Conservation (phyloP, 1,140 invertebrate species). For the Mycetomoellerius zeteki region DNA sequence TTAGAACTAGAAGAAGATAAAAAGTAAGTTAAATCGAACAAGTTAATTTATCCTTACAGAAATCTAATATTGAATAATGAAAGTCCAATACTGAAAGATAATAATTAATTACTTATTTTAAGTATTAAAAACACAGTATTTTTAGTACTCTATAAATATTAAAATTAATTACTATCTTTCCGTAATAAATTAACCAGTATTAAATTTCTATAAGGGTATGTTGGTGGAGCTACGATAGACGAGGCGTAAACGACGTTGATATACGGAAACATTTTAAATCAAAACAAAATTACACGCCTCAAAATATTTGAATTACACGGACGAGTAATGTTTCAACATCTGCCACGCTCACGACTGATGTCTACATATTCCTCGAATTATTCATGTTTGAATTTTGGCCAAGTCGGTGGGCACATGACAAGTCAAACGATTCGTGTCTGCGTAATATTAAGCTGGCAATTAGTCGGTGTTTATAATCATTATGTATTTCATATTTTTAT, state of each 20-base stretch:
- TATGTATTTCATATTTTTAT: neutral
- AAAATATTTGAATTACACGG: neutral
- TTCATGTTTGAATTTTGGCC: conserved; percentile 5
- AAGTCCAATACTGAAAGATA: no score
- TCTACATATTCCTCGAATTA: neutral
- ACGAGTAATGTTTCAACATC: conserved; percentile 4
- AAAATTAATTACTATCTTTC: no score
- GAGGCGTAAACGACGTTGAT: neutral
- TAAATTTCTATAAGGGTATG: no score
- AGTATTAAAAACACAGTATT: no score
- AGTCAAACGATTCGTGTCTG: neutral
- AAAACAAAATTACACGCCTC: neutral
- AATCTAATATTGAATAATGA: no score
- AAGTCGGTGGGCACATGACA: neutral
- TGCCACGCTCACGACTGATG: neutral
- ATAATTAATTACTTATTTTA: no score
- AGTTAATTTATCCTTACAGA: no score
- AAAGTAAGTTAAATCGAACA: no score
- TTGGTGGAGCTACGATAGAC: neutral
- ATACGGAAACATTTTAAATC: neutral
- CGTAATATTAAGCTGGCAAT: neutral
- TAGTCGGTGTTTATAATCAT: neutral
- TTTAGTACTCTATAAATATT: no score
- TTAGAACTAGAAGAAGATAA: no score
- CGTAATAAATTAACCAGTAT: no score